These are phyloP conservation scores for Platynereis dumerilii DNA, from an alignment of 2,888 invertebrate species.

Conservation along the genomic window DNA sequence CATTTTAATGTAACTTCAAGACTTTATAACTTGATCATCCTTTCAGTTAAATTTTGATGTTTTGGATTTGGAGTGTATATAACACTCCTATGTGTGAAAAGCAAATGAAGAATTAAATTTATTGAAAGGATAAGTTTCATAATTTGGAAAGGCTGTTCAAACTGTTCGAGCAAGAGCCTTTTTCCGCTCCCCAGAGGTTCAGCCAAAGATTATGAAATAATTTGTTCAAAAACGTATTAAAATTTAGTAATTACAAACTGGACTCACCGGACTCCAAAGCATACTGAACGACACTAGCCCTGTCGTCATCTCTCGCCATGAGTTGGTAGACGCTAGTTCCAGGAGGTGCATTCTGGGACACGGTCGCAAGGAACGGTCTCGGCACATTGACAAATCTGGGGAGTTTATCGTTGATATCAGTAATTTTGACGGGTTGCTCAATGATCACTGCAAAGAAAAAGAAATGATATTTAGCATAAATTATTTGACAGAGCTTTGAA, in stretches of 20 bases:
- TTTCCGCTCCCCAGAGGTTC: too few relatives aligned
- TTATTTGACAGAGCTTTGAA: too few relatives aligned
- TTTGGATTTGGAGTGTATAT: too few relatives aligned
- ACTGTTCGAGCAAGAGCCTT: background rate
- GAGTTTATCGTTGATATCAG: conserved; percentile 95
- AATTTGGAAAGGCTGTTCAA: background rate
- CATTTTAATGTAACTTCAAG: too few relatives aligned
- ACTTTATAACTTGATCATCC: too few relatives aligned
- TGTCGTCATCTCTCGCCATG: conserved; percentile 94
- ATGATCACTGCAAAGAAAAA: conserved; percentile 16
- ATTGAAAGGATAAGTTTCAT: background rate
- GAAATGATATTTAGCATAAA: too few relatives aligned
- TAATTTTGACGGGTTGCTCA: conserved; percentile 80
- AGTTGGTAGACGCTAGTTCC: conserved; percentile 97
- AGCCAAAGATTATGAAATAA: too few relatives aligned
- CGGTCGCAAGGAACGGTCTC: conserved; percentile 95
- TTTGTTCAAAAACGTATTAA: too few relatives aligned
- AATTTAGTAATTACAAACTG: background rate
- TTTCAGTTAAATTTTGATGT: too few relatives aligned
- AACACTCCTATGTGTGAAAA: too few relatives aligned
- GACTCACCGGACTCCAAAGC: conserved; percentile 38
- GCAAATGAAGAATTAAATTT: too few relatives aligned
- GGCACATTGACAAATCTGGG: conserved; percentile 98
- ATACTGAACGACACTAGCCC: conserved; percentile 82
- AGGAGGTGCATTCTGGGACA: conserved; percentile 91